phyloP scores from a whole-genome alignment of 2,797 vertebrate genomes.

The Pristis pectinata region DNA sequence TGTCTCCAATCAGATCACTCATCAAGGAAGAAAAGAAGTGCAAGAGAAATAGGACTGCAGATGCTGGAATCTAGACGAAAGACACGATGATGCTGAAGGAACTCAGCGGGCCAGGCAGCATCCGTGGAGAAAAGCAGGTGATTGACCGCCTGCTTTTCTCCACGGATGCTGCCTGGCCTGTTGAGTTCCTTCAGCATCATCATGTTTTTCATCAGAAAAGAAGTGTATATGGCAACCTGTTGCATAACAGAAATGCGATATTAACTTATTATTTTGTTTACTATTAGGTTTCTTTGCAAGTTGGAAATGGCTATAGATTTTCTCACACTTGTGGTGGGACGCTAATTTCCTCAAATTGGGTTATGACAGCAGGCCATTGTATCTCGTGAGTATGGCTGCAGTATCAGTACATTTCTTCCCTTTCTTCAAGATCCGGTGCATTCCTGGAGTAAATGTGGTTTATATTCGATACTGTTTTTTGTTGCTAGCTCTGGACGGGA shows the following conservation, averaged over 20 bases:
- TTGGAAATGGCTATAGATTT: slow-evolving; percentile 44
- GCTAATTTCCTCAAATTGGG: slow-evolving; percentile 64
- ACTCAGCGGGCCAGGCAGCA: no score
- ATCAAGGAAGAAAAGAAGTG: not conserved
- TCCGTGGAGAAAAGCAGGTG: no score
- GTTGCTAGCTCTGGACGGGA: not conserved
- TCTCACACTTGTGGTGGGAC: slow-evolving; percentile 65
- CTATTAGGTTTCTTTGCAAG: slow-evolving; percentile 62
- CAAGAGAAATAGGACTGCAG: no score
- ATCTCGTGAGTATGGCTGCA: slow-evolving; percentile 56
- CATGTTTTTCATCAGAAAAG: no score
- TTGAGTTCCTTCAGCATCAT: no score
- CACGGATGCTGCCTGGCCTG: no score
- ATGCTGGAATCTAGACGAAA: no score
- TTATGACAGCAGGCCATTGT: slow-evolving; percentile 68
- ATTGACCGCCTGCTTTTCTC: no score
- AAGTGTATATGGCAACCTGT: not conserved
- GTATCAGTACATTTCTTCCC: not conserved
- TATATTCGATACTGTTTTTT: not conserved
- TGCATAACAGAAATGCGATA: not conserved
- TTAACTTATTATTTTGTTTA: not conserved
- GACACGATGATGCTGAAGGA: no score
- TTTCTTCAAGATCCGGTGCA: not conserved
- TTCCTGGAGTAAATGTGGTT: not conserved
- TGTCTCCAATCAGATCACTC: not conserved